Base-by-base conservation (phyloP, 2,113 vertebrate species). In the Budorcas taxicolor region DNA sequence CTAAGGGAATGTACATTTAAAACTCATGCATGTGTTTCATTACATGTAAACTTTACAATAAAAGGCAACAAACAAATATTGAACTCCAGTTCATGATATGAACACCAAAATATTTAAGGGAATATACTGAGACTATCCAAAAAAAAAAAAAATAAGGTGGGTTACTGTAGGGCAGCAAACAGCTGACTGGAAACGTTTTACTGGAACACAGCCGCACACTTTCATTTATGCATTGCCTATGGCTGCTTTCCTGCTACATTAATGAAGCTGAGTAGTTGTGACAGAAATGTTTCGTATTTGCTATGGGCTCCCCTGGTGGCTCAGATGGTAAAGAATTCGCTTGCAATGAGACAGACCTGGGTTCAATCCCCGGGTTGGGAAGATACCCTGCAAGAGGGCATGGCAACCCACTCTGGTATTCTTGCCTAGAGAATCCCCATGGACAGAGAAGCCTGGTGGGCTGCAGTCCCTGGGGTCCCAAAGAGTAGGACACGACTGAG, bases 291-390 rank as follows among this genome's bases (percentile, higher is more conserved):
- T 87, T 60, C 74, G 2, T 83, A 74, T 74, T 74, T 40, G n/a
- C 67, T 40, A 23, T 25, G 19, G n/a, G 67, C 67, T 74, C 36
- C n/a, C 67, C n/a, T 25, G n/a, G 67, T 74, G 67, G 67, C n/a
- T 40, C n/a, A 74, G n/a, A 74, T 40, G 67, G 67, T 74, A 25
- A 71, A 40, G 67, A 40, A 36, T 40, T 74, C 5, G 0, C n/a
- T 74, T 74, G 36, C 67, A 23, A 74, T 74, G 67, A 36, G n/a
- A 74, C n/a, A 74, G n/a, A 74, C n/a, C 67, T 71, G n/a, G 67
- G n/a, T 71, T 71, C 0, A 0, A 12, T 71, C 10, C 19, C n/a
- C 0, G 0, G 10, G n/a, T 74, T 74, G 67, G 10, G 67, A 74
- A 74, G n/a, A 40, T 13, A 40, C n/a, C 17, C n/a, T 74, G 67